Percentiles rank a stretch among this genome's conserved stretches.
Conservation (phyloP, 2,888 invertebrate genomes). For the Timema cristinae region DNA sequence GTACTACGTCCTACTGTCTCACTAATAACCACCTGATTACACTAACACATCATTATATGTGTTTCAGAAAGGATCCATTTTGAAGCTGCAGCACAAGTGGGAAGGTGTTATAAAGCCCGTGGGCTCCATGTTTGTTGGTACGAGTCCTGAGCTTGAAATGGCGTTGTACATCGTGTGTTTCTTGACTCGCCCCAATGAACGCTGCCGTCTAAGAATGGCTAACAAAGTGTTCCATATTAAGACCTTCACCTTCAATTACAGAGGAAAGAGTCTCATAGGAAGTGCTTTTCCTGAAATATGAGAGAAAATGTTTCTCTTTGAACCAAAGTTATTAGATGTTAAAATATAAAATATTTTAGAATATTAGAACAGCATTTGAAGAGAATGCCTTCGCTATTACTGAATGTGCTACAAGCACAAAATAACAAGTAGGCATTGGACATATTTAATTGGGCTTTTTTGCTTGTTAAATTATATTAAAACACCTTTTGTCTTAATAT, state of each 20-base stretch:
- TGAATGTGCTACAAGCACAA: too few species aligned
- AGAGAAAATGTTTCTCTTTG: too few species aligned
- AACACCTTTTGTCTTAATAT: too few species aligned
- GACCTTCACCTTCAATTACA: slow-evolving; percentile 68
- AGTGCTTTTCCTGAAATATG: slow-evolving; percentile 79
- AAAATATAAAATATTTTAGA: too few species aligned
- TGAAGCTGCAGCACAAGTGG: slow-evolving; percentile 69
- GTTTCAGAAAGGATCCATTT: slow-evolving; percentile 70
- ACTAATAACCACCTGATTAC: too few species aligned
- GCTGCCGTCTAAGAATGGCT: slow-evolving; percentile 69
- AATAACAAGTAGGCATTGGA: too few species aligned
- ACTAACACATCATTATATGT: slow-evolving; percentile 32
- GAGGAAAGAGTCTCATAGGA: slow-evolving; percentile 74
- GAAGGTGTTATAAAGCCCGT: slow-evolving; percentile 71
- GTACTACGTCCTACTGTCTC: too few species aligned
- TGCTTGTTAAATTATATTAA: too few species aligned
- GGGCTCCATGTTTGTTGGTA: slow-evolving; percentile 73
- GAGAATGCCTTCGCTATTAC: too few species aligned
- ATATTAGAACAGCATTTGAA: too few species aligned
- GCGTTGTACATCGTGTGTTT: slow-evolving; percentile 87
- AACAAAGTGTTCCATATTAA: slow-evolving; percentile 68
- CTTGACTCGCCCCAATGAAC: slow-evolving; percentile 65
- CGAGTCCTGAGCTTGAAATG: slow-evolving; percentile 88
- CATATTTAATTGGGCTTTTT: too few species aligned
- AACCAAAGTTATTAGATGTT: too few species aligned